Conservation (phyloP, 2,888 invertebrate genomes). For the Dryocosmus kuriphilus region DNA sequence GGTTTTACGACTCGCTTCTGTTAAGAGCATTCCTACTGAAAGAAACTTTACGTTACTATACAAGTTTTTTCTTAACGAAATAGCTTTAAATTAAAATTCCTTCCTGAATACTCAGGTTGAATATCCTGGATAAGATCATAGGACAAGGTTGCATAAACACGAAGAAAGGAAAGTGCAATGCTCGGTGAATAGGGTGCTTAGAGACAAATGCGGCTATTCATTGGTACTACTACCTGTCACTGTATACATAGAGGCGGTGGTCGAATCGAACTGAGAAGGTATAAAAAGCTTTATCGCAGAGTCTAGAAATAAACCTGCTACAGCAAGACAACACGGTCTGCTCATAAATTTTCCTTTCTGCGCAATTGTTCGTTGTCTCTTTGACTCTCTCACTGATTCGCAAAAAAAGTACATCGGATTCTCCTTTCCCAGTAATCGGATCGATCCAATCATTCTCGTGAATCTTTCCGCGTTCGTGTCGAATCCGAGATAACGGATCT, state of each 20-base stretch:
- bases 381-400: slow-evolving; percentile 18
- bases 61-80: background rate
- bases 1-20: background rate
- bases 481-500: slow-evolving; percentile 35
- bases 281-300: slow-evolving; percentile 36
- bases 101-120: background rate
- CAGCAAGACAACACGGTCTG: background rate
- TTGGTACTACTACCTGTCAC: slow-evolving; percentile 47
- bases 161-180: slow-evolving; percentile 61
- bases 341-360: slow-evolving; percentile 35
- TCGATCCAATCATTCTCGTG: slow-evolving; percentile 27
- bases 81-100: background rate
- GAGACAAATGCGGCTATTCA: slow-evolving; percentile 61
- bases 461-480: slow-evolving; percentile 38
- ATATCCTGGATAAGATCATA: slow-evolving; percentile 28
- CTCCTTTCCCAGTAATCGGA: slow-evolving; percentile 32
- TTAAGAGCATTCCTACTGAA: background rate
- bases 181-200: slow-evolving; percentile 63
- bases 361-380: slow-evolving; percentile 12
- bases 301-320: background rate
- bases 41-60: background rate
- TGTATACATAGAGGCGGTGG: slow-evolving; percentile 43
- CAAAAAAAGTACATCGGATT: slow-evolving; percentile 14
- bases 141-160: slow-evolving; percentile 28
- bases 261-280: slow-evolving; percentile 23